Evolutionary conservation across 2,113 vertebrate species (phyloP).

Genomic region (Onychostruthus taczanowskii): DNA sequence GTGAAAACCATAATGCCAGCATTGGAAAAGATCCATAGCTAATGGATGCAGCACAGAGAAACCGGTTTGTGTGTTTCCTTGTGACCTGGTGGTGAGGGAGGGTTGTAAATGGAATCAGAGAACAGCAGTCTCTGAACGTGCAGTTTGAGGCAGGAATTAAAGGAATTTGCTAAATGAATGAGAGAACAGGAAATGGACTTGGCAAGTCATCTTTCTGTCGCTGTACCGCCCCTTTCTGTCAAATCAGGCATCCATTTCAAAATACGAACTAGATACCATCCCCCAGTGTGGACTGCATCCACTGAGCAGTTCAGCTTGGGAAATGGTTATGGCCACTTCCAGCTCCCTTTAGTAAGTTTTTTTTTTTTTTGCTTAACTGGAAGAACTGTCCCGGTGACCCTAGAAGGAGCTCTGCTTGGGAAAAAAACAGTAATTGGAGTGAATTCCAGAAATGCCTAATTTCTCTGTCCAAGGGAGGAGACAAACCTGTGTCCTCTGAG

Average conservation of each 20-base stretch:
- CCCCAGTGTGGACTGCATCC: neutral
- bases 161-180: slow-evolving; percentile 69
- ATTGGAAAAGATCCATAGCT: neutral
- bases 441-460: neutral
- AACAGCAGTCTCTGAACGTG: neutral
- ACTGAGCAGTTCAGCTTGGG: neutral
- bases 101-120: neutral
- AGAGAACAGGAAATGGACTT: slow-evolving; percentile 69
- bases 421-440: neutral
- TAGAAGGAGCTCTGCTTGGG: neutral
- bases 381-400: neutral
- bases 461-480: neutral
- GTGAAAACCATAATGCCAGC: neutral
- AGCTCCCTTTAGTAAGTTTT: neutral
- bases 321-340: neutral
- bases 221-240: slow-evolving; percentile 30
- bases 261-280: neutral
- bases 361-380: neutral
- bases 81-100: neutral
- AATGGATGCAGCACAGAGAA: slow-evolving; percentile 9
- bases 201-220: slow-evolving; percentile 36
- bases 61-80: slow-evolving; percentile 15
- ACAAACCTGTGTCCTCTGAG: neutral
- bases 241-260: slow-evolving; percentile 47
- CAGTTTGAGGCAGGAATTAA: slow-evolving; percentile 61